Evolutionary conservation across 2,888 invertebrate species (phyloP).

Genomic region (Leptopilina syphax): DNA sequence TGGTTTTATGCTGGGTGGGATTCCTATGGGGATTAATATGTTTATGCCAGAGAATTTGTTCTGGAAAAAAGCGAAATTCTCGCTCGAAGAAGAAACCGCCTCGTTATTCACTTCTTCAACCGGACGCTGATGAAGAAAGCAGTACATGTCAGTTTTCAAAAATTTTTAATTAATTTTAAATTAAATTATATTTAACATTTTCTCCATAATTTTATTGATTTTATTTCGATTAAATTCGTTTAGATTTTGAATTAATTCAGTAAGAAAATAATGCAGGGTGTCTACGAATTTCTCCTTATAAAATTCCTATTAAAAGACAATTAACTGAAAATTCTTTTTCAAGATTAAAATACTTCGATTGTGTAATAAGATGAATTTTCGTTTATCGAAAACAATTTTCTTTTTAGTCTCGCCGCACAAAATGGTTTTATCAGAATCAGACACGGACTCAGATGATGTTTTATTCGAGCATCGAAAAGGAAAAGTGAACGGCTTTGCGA

Average conservation of each 20-base stretch:
- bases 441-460: slow-evolving; percentile 89
- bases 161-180: too few relatives aligned
- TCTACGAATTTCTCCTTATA: too few relatives aligned
- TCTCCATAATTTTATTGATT: slow-evolving; percentile 46
- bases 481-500: slow-evolving; percentile 80
- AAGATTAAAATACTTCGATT: background rate
- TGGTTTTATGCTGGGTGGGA: slow-evolving; percentile 81
- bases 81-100: slow-evolving; percentile 81
- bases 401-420: slow-evolving; percentile 79
- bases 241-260: too few relatives aligned
- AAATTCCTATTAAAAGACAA: too few relatives aligned
- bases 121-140: slow-evolving; percentile 83
- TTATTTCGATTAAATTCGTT: background rate
- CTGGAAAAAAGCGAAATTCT: slow-evolving; percentile 76
- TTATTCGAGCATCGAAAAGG: slow-evolving; percentile 86
- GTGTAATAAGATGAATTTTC: background rate
- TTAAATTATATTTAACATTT: slow-evolving; percentile 1
- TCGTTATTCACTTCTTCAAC: slow-evolving; percentile 85
- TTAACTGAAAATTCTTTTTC: too few relatives aligned
- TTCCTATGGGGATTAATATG: slow-evolving; percentile 83
- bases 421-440: slow-evolving; percentile 85
- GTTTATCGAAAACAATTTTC: slow-evolving; percentile 53
- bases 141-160: slow-evolving; percentile 78
- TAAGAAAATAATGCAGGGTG: too few relatives aligned
- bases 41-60: slow-evolving; percentile 80